Percentiles rank a stretch among this genome's conserved stretches.
Conservation (phyloP, 2,113 vertebrate genomes). For the Bungarus multicinctus region DNA sequence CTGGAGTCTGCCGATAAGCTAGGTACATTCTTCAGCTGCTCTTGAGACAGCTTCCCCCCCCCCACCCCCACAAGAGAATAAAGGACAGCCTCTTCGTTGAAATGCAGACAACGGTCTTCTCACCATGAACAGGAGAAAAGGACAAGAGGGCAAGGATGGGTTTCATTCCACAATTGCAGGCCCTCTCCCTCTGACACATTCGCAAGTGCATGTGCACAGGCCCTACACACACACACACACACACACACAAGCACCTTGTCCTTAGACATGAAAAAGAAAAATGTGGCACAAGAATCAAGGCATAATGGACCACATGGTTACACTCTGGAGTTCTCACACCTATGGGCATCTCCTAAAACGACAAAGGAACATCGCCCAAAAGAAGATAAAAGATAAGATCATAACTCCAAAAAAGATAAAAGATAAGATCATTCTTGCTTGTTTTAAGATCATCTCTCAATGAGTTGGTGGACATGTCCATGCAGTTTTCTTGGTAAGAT, state of each 20-base stretch:
- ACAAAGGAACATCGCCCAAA: not conserved
- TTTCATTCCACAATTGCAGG: conserved; percentile 40
- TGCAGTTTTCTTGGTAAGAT: not conserved
- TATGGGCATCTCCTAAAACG: not conserved
- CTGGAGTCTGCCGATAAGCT: conserved; percentile 71
- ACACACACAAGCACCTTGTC: not conserved
- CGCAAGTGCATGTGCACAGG: not conserved
- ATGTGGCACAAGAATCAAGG: not conserved
- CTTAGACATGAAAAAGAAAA: not conserved
- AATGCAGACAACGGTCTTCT: conserved; percentile 54
- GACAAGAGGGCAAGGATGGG: conserved; percentile 61
- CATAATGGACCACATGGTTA: not conserved
- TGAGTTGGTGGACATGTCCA: not conserved
- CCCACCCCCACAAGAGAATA: conserved; percentile 60
- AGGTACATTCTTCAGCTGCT: conserved; percentile 75
- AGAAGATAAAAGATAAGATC: not conserved
- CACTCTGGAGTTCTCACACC: not conserved
- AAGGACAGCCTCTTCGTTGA: conserved; percentile 59
- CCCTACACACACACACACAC: too few species aligned
- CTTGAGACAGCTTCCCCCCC: conserved; percentile 72
- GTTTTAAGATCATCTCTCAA: not conserved
- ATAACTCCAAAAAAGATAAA: too few species aligned
- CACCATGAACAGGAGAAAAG: conserved; percentile 40
- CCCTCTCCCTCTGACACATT: conserved; percentile 28
- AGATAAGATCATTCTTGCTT: not conserved